phyloP scores from a whole-genome alignment of 2,797 vertebrate genomes.

The Chiloscyllium punctatum region DNA sequence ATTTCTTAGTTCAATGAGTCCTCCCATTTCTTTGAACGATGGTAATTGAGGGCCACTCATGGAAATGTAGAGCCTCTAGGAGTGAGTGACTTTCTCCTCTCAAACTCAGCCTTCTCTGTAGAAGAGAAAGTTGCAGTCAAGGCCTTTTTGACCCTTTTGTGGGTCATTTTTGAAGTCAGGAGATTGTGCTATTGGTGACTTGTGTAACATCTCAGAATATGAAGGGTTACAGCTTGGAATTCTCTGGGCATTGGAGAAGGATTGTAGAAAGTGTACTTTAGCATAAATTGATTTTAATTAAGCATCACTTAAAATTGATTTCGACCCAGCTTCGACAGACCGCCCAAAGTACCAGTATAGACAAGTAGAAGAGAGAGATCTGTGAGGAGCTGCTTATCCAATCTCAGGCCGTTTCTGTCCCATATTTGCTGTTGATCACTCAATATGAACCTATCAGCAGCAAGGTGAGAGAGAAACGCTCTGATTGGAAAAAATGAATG shows the following conservation, averaged over 20 bases:
- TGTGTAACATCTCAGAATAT: not conserved
- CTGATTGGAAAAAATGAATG: no score
- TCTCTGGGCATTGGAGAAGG: not conserved
- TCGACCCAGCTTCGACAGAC: not conserved
- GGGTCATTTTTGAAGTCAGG: not conserved
- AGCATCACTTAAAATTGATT: not conserved
- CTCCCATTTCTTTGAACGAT: not conserved
- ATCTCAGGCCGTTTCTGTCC: no score
- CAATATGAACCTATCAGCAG: no score
- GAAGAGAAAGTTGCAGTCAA: not conserved
- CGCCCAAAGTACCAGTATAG: no score
- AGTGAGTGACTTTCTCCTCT: not conserved
- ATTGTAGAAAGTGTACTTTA: not conserved
- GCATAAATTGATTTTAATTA: not conserved
- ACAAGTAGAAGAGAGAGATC: no score
- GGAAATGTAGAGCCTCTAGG: not conserved
- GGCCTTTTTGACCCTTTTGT: not conserved
- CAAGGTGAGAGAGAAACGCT: no score
- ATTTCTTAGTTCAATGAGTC: not conserved
- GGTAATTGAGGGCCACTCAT: not conserved
- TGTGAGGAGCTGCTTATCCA: no score
- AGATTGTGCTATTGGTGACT: not conserved
- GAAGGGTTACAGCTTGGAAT: not conserved
- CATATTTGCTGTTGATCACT: no score
- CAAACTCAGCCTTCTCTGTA: not conserved